These are phyloP conservation scores for Dexiosoma caninum DNA, from an alignment of 2,888 invertebrate species.

Conservation along the genomic window DNA sequence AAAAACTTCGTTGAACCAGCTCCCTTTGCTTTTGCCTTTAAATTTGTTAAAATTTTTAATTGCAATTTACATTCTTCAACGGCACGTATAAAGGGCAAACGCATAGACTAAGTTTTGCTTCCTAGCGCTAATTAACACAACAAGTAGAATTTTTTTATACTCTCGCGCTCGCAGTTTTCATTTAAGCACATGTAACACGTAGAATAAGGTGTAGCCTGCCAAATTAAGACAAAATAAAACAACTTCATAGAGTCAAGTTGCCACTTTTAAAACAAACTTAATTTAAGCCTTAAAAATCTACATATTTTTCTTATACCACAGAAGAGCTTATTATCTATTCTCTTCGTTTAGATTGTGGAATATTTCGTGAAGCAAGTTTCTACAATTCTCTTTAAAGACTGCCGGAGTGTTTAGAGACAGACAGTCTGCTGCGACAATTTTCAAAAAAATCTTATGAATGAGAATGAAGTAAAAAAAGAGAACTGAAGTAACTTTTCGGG, in stretches of 20 bases:
- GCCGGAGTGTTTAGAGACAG: too few relatives aligned
- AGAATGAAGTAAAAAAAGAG: too few relatives aligned
- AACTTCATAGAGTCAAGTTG: not conserved
- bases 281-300: too few relatives aligned
- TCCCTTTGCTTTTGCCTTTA: not conserved
- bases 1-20: not conserved
- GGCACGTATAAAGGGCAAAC: not conserved
- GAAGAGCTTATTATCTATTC: too few relatives aligned
- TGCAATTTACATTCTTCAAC: not conserved
- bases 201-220: not conserved
- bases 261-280: not conserved
- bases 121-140: constrained; percentile 15
- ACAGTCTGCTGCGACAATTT: too few relatives aligned
- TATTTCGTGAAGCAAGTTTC: too few relatives aligned
- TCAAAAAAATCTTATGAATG: too few relatives aligned
- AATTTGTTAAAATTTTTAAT: constrained; percentile 1
- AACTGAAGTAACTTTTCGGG: too few relatives aligned
- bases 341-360: too few relatives aligned
- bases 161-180: not conserved
- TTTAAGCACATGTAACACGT: not conserved
- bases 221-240: not conserved
- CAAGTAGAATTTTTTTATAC: constrained; percentile 9
- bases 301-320: too few relatives aligned
- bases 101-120: not conserved
- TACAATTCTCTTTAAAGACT: too few relatives aligned